A percentile compares a stretch with the other conserved stretches of the same genome.
These are phyloP conservation scores for Uloborus diversus DNA, from an alignment of 1,140 invertebrate species.

Conservation along the genomic window DNA sequence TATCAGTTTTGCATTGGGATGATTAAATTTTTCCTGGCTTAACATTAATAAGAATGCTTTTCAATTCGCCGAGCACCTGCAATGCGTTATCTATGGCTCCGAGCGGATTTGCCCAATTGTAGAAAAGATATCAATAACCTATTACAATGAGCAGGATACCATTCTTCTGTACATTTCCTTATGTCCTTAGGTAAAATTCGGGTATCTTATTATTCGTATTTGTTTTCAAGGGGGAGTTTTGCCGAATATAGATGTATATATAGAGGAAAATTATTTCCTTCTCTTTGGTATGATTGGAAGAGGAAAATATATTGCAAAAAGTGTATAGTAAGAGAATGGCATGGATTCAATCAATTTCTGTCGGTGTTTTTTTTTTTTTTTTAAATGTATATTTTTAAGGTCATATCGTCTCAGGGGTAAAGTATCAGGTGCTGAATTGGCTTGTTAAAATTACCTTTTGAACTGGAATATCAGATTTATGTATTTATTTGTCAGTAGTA, in stretches of 20 bases:
- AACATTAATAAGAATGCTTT: slow-evolving; percentile 43
- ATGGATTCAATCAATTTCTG: slow-evolving; percentile 34
- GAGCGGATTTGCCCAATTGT: slow-evolving; percentile 20
- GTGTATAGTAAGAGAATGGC: not conserved
- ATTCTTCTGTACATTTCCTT: slow-evolving; percentile 37
- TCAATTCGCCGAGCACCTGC: slow-evolving; percentile 35
- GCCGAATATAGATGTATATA: no score
- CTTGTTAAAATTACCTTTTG: no score
- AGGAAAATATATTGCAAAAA: no score
- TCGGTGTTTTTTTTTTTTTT: not conserved
- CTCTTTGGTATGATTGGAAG: not conserved
- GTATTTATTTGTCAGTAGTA: no score
- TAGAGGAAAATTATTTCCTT: slow-evolving; percentile 26
- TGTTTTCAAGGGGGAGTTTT: slow-evolving; percentile 19
- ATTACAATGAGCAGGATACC: slow-evolving; percentile 33
- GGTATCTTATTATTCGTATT: slow-evolving; percentile 36
- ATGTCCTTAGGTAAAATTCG: slow-evolving; percentile 37
- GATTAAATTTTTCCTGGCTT: slow-evolving; percentile 38
- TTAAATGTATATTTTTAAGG: not conserved
- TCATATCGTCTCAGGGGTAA: no score
- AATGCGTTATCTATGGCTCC: slow-evolving; percentile 38
- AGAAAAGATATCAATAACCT: slow-evolving; percentile 35
- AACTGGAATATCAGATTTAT: no score
- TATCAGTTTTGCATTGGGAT: slow-evolving; percentile 4
- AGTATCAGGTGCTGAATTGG: no score